Evolutionary conservation across 1,140 invertebrate genomes (phyloP), one percentile per base, ranked within the genome.

Genomic region (Listronotus bonariensis): DNA sequence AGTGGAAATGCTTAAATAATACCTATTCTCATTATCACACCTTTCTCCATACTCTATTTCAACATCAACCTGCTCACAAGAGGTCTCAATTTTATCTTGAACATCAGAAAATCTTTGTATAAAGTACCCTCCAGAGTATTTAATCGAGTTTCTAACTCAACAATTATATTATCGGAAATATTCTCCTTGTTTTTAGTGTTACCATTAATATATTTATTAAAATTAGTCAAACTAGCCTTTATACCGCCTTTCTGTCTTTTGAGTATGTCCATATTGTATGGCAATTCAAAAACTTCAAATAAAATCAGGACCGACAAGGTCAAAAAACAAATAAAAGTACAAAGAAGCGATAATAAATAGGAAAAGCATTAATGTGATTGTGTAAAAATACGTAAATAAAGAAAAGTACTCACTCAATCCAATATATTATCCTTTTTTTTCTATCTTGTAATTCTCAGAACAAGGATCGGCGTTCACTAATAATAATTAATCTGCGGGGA

Each of bases 161-260:
- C 41, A 59, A 10, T 34, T 46, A 15, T 12, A 3, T 59, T 32
- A 12, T 20, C 31, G 12, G 46, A 32, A 40, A 46, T 32, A 17
- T 17, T 11, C 8, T 59, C 15, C 12, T 54, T 20, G 5, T 17
- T 42, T 18, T 32, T 54, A 36, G 8, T n/a, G 8, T 59, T 26
- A 26, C 5, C 20, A 14, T 26, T 17, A n/a, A 59, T 20, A 26
- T 45, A 48, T 20, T 59, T 59, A 11, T 46, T 9, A 32, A 59
- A 59, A 34, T 26, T 45, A 10, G 17, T 59, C 26, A 59, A 45
- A 20, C 48, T 59, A 20, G 56, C 41, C 17, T 59, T 59, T 41
- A 59, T 42, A 48, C 15, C 10, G 18, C 42, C 41, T 49, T 42
- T 20, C 31, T 59, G 46, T 59, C 48, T 59, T 10, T 48, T 26